Percentiles rank a stretch among this genome's conserved stretches.
Conservation (phyloP, 2,888 invertebrate genomes). For the Hydroisotoma schaefferi region DNA sequence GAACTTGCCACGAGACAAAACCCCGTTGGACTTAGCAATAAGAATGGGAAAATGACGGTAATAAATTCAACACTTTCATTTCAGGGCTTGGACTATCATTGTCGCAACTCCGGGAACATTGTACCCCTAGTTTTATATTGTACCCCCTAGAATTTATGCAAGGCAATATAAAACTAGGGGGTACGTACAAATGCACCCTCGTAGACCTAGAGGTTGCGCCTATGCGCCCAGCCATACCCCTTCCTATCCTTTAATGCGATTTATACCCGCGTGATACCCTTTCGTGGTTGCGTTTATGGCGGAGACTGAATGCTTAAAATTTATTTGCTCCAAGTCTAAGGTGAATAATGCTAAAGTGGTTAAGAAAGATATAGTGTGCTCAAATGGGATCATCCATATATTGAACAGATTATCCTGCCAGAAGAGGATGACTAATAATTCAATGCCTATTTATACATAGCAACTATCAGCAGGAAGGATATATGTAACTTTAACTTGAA, state of each 20-base stretch:
- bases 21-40: slow-evolving; percentile 51
- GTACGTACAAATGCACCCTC: too few relatives aligned
- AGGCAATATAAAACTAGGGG: too few relatives aligned
- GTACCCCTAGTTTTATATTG: too few relatives aligned
- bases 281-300: neutral
- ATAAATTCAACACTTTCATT: slow-evolving; percentile 7
- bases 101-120: too few relatives aligned
- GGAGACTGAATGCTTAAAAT: neutral
- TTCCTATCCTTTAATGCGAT: too few relatives aligned
- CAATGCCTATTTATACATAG: too few relatives aligned
- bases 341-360: slow-evolving; percentile 53
- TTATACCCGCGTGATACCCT: slow-evolving; percentile 4
- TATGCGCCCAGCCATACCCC: too few relatives aligned
- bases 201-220: too few relatives aligned
- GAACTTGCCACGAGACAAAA: slow-evolving; percentile 51
- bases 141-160: too few relatives aligned
- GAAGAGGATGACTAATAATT: slow-evolving; percentile 45
- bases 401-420: slow-evolving; percentile 55
- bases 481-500: too few relatives aligned
- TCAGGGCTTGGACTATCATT: too few relatives aligned
- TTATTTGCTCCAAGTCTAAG: slow-evolving; percentile 47
- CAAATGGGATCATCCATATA: slow-evolving; percentile 56
- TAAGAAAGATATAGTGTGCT: slow-evolving; percentile 53
- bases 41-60: slow-evolving; percentile 51
- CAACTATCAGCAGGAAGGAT: too few relatives aligned